These are phyloP conservation scores for Ophthalmolycus amberensis DNA, from an alignment of 2,113 vertebrate genomes.

Conservation along the genomic window DNA sequence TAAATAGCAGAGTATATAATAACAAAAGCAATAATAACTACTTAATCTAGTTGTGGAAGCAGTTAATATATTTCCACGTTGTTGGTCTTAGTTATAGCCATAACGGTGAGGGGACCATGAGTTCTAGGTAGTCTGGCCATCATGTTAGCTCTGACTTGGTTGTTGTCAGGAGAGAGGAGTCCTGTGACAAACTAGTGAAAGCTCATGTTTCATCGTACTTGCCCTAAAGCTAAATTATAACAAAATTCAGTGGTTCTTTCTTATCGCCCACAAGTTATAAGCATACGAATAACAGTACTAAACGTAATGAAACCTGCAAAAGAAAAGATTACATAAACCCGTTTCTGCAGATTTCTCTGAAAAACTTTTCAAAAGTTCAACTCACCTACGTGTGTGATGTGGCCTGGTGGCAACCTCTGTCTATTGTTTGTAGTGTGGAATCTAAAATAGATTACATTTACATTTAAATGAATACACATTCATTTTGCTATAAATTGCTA, in stretches of 20 bases:
- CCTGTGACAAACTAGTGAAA: background rate
- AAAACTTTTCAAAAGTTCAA: slow-evolving; percentile 4
- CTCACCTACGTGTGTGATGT: background rate
- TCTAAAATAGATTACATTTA: slow-evolving; percentile 26
- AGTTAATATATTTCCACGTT: background rate
- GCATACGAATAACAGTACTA: background rate
- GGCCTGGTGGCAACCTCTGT: slow-evolving; percentile 6
- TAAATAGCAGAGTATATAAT: background rate
- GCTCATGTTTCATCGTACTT: background rate
- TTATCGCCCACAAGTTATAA: background rate
- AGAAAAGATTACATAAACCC: background rate
- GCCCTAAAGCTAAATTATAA: background rate
- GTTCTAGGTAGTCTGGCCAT: background rate
- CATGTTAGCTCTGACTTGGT: background rate
- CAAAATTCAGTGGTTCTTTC: background rate
- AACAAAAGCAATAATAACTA: background rate
- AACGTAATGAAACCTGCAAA: slow-evolving; percentile 8
- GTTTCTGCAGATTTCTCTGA: background rate
- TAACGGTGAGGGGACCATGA: background rate
- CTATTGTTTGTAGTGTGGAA: background rate
- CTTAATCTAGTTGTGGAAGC: no score
- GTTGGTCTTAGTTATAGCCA: background rate
- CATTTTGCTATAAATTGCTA: background rate
- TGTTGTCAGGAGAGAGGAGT: background rate
- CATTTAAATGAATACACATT: slow-evolving; percentile 11